Percentiles rank a stretch among this genome's conserved stretches.
phyloP scores from a whole-genome alignment of 2,797 vertebrate species.

The Trachurus trachurus region DNA sequence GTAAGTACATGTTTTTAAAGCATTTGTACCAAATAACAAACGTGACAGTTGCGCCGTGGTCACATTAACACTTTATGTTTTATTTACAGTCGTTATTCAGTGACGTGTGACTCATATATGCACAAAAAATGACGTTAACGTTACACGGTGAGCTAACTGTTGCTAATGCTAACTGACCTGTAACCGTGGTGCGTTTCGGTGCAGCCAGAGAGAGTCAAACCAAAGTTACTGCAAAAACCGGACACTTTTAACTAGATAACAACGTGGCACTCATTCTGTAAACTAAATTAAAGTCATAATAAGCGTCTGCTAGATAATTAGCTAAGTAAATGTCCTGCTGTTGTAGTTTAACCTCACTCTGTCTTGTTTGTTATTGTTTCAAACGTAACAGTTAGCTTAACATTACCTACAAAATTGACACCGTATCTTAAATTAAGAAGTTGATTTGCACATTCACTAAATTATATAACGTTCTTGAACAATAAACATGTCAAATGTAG shows the following conservation, averaged over 20 bases:
- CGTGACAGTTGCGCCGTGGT: accelerated
- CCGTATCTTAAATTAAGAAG: too few relatives aligned
- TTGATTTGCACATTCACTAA: too few relatives aligned
- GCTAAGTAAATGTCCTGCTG: background rate
- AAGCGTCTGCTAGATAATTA: background rate
- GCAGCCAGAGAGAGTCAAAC: background rate
- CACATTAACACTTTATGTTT: accelerated
- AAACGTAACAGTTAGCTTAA: too few relatives aligned
- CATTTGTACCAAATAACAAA: accelerated
- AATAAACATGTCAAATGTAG: background rate
- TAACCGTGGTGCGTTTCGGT: background rate
- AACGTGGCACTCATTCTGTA: accelerated
- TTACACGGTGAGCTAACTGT: background rate
- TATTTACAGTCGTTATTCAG: background rate
- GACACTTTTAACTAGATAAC: background rate
- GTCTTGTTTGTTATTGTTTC: too few relatives aligned
- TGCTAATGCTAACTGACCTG: slow-evolving; percentile 35
- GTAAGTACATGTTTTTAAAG: slow-evolving; percentile 38
- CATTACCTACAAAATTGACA: too few relatives aligned
- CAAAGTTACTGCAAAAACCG: background rate
- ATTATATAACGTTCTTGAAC: too few relatives aligned
- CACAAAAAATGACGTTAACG: background rate
- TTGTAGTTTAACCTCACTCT: background rate
- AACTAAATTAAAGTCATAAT: background rate
- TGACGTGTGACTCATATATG: accelerated